A percentile compares a stretch with the other conserved stretches of the same genome.
These are phyloP conservation scores for Epinotia nisella DNA, from an alignment of 2,888 invertebrate genomes.

Conservation along the genomic window DNA sequence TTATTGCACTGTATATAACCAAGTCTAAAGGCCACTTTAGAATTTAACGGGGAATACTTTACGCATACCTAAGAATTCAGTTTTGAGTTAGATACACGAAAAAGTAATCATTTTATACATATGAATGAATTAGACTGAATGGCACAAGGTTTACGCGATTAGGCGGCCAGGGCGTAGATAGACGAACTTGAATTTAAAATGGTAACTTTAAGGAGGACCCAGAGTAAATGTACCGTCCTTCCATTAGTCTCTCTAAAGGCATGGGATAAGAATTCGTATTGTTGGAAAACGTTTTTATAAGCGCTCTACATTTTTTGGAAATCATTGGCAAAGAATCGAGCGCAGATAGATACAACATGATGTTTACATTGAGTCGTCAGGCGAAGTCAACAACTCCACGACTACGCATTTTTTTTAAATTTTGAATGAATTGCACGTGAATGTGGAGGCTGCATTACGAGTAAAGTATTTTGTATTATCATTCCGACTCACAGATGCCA, in stretches of 20 bases:
- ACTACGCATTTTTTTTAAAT: not conserved
- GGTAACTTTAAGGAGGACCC: slow-evolving; percentile 60
- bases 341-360: not conserved
- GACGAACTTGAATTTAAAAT: slow-evolving; percentile 54
- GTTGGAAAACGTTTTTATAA: not conserved
- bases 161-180: slow-evolving; percentile 48
- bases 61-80: slow-evolving; percentile 29
- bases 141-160: slow-evolving; percentile 45
- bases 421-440: too few relatives aligned
- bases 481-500: slow-evolving; percentile 37
- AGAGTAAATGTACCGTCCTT: slow-evolving; percentile 74
- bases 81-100: slow-evolving; percentile 52
- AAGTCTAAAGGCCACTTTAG: too few relatives aligned
- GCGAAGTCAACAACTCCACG: not conserved
- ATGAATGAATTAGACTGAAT: slow-evolving; percentile 60
- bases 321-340: not conserved
- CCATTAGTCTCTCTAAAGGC: slow-evolving; percentile 59
- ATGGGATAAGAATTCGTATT: slow-evolving; percentile 47
- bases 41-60: too few relatives aligned
- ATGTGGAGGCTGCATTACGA: slow-evolving; percentile 14
- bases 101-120: slow-evolving; percentile 44
- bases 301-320: slow-evolving; percentile 5
- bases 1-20: too few relatives aligned
- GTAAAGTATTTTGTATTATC: slow-evolving; percentile 8
- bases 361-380: not conserved